These are phyloP conservation scores for Brachionus asplanchnoidis DNA, from an alignment of 1,140 invertebrate species.

Conservation along the genomic window DNA sequence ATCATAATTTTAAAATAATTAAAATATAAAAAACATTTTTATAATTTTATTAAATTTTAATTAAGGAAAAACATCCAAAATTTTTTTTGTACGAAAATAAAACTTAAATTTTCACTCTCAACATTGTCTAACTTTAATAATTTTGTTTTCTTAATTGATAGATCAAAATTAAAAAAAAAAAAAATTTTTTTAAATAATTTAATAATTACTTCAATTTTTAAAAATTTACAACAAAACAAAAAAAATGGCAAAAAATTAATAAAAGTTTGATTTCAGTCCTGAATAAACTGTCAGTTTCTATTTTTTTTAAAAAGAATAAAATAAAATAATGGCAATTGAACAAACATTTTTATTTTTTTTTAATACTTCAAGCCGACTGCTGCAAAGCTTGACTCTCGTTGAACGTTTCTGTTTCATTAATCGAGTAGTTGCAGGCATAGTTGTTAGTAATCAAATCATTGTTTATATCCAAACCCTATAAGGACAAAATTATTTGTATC, in stretches of 20 bases:
- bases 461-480: conserved; percentile 15
- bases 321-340: not conserved
- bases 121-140: too few relatives aligned
- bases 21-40: too few relatives aligned
- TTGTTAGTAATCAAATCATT: not conserved
- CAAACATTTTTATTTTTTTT: not conserved
- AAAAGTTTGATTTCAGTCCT: not conserved
- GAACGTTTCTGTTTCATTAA: not conserved
- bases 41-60: too few relatives aligned
- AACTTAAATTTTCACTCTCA: too few relatives aligned
- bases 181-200: not conserved
- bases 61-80: too few relatives aligned
- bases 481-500: too few relatives aligned
- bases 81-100: too few relatives aligned
- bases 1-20: too few relatives aligned
- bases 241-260: not conserved
- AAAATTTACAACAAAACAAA: not conserved
- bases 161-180: not conserved
- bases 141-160: too few relatives aligned
- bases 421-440: not conserved
- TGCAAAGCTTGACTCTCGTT: not conserved
- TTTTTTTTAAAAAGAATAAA: not conserved
- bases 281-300: not conserved
- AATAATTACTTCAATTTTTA: not conserved
- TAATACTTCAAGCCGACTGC: not conserved